A percentile compares a stretch with the other conserved stretches of the same genome.
Evolutionary conservation across 2,888 invertebrate genomes (phyloP).

Genomic region (Cheiracanthium punctorium): DNA sequence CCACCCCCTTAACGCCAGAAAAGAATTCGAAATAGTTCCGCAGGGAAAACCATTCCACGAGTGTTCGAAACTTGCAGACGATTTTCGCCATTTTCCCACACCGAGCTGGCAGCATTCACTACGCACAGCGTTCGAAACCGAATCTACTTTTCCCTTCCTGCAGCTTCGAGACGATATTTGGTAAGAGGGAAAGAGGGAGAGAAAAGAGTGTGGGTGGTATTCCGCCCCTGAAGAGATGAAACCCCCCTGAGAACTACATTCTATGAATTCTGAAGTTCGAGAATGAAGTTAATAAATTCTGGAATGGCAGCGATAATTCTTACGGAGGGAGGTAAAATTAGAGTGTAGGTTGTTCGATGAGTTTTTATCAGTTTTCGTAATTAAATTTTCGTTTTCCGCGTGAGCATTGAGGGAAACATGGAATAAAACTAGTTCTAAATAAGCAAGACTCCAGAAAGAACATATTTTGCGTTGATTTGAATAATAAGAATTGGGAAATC

Average conservation of each 20-base stretch:
- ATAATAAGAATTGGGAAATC: too few relatives aligned
- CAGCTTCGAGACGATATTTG: background rate
- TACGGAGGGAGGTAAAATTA: background rate
- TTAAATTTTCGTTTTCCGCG: background rate
- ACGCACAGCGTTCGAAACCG: background rate
- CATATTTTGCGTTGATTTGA: too few relatives aligned
- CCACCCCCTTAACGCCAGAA: background rate
- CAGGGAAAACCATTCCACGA: conserved; percentile 3
- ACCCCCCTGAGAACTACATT: background rate
- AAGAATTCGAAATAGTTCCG: conserved; percentile 13
- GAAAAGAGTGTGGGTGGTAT: background rate
- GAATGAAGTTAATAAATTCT: conserved; percentile 7
- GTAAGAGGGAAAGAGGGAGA: background rate
- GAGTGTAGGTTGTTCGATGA: background rate
- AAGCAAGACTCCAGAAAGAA: too few relatives aligned
- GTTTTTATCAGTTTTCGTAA: background rate
- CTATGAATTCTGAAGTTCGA: background rate
- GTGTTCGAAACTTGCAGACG: background rate
- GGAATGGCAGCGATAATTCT: conserved; percentile 6
- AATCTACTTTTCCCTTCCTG: background rate
- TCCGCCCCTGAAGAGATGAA: background rate
- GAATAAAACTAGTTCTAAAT: too few relatives aligned
- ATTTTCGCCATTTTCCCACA: conserved; percentile 8
- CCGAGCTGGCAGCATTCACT: background rate
- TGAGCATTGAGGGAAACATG: too few relatives aligned